These are phyloP conservation scores for Porites rus DNA, from an alignment of 92 coral and sea anemone species.

Conservation along the genomic window DNA sequence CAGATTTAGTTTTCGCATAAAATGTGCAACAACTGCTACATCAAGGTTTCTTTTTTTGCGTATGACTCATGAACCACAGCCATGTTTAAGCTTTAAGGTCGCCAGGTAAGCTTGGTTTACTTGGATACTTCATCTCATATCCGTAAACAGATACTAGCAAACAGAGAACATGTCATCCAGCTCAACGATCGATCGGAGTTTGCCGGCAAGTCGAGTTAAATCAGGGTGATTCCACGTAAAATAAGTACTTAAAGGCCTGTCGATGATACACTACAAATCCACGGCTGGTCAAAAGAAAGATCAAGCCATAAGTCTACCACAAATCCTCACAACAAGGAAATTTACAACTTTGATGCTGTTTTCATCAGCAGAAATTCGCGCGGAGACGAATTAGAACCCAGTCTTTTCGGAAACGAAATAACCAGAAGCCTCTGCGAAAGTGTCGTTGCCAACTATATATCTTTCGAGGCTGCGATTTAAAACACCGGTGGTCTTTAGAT, in stretches of 20 bases:
- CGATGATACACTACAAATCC: not conserved
- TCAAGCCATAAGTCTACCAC: not conserved
- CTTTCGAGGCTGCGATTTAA: not conserved
- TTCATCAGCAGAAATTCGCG: slow-evolving; percentile 20
- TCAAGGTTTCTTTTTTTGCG: not conserved
- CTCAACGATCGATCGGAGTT: too few relatives aligned
- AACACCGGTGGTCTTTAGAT: not conserved
- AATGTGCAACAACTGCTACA: not conserved
- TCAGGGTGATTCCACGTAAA: not conserved
- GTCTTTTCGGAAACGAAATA: not conserved
- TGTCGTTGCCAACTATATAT: not conserved
- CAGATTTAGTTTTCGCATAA: not conserved
- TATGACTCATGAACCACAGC: not conserved
- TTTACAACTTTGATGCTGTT: not conserved
- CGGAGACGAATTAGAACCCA: slow-evolving; percentile 23
- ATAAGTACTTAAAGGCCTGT: too few relatives aligned
- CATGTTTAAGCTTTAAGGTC: not conserved
- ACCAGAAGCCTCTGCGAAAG: slow-evolving; percentile 20
- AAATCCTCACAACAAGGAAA: not conserved
- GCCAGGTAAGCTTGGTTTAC: not conserved
- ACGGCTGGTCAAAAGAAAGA: not conserved
- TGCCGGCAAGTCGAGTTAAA: not conserved
- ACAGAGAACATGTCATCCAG: too few relatives aligned
- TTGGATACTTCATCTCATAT: not conserved
- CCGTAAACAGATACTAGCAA: not conserved